phyloP scores from a whole-genome alignment of 1,140 invertebrate genomes.

The Apis cerana region DNA sequence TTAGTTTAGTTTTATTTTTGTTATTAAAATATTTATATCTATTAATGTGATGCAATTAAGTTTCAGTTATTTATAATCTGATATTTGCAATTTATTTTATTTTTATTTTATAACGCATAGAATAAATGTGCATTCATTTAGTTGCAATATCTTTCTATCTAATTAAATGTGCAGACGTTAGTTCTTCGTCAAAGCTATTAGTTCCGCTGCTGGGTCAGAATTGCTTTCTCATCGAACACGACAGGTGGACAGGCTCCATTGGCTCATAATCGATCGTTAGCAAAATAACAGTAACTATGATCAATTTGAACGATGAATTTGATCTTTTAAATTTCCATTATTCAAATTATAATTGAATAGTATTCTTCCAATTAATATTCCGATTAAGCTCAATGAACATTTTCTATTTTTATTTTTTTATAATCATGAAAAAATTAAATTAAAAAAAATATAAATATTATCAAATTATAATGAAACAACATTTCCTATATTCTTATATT shows the following conservation, averaged over 20 bases:
- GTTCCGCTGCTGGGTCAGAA: background rate
- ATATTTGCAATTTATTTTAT: too few relatives aligned
- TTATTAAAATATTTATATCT: too few relatives aligned
- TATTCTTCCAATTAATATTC: background rate
- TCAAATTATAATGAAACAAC: too few relatives aligned
- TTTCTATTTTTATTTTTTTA: background rate
- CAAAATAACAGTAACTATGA: constrained; percentile 8
- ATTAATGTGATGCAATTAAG: too few relatives aligned
- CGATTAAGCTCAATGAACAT: background rate
- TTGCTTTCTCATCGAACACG: constrained; percentile 12
- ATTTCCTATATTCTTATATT: background rate
- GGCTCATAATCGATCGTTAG: constrained; percentile 8
- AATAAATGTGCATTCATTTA: background rate
- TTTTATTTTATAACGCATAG: too few relatives aligned
- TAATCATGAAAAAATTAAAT: too few relatives aligned
- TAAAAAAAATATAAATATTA: too few relatives aligned
- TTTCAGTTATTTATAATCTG: too few relatives aligned
- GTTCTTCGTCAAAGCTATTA: constrained; percentile 17
- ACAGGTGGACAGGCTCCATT: constrained; percentile 33
- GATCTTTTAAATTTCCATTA: background rate
- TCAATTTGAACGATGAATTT: constrained; percentile 6
- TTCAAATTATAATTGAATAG: background rate
- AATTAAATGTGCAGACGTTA: constrained; percentile 22
- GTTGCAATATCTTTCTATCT: background rate
- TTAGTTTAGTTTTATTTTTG: too few relatives aligned